Base-by-base conservation (phyloP, 2,888 invertebrate species). In the Hofmannophila pseudospretella region DNA sequence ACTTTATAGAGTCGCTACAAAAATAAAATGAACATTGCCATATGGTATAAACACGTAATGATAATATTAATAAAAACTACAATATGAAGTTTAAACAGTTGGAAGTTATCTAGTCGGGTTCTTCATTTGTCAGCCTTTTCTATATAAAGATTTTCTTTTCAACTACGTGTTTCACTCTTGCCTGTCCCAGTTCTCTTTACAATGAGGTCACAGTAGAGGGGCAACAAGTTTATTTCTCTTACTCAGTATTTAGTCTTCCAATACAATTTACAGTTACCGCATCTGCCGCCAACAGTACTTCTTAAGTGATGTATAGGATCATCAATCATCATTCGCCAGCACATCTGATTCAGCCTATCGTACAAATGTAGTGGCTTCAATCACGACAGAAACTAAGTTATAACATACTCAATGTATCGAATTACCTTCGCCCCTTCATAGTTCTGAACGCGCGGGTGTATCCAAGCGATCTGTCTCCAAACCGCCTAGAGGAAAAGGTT, bases 361-460 rank as follows among this genome's bases (percentile, higher is more conserved):
- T 7, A 32, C 22, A n/a, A 14, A 16, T 7, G 8, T 19, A 16
- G 8, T 9, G 19, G 30, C 19, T 8, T 9, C 30, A 30, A 30
- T 14, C 2, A n/a, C 23, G n/a, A 4, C 30, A 22, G n/a, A 19
- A 35, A 39, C 39, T 39, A 39, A 39, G 9, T 29, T 29, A 23
- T 8, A 34, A 36, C 43, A 48, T 51, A 67, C 39, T 67, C 70
- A 62, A 59, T 47, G 50, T 57, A 49, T 67, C 52, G 52, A 70
- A 67, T 88, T 88, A 88, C 87, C 87, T 88, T 84, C 84, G 70
- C 54, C 78, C 73, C 58, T 87, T 88, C 61, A 80, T 63, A 58
- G 80, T 58, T 73, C 77, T 78, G 75, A 76, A 85, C 41, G 75
- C 73, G 38, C 85, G 79, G 48, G 77, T 71, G 66, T 79, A 82